Evolutionary conservation across 2,888 invertebrate genomes (phyloP).

Genomic region (Ctena decussata): DNA sequence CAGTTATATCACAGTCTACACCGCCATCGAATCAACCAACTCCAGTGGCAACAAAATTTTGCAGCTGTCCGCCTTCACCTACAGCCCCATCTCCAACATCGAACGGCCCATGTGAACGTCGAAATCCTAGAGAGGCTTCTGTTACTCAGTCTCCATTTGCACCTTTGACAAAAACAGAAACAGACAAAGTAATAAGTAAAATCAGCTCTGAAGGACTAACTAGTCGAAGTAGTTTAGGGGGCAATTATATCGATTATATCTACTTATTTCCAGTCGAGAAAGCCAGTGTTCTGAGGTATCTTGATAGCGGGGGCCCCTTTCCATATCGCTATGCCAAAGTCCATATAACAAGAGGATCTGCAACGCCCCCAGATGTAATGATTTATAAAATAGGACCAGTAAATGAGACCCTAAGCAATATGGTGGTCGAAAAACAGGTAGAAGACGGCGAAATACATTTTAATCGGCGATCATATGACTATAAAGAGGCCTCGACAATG

Average conservation of each 20-base stretch:
- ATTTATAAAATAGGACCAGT: constrained; percentile 69
- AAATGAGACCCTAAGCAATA: constrained; percentile 17
- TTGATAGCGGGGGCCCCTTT: constrained; percentile 59
- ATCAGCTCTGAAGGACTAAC: constrained; percentile 12
- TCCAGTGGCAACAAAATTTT: not conserved
- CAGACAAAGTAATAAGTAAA: constrained; percentile 17
- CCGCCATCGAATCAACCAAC: not conserved
- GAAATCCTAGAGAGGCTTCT: constrained; percentile 29
- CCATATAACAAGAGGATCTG: constrained; percentile 53
- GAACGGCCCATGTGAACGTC: not conserved
- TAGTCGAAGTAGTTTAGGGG: not conserved
- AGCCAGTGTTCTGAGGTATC: constrained; percentile 41
- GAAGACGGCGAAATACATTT: constrained; percentile 56
- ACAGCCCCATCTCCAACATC: not conserved
- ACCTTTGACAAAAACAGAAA: constrained; percentile 53
- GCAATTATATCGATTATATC: constrained; percentile 41
- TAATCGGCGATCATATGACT: constrained; percentile 62
- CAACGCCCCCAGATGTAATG: constrained; percentile 53
- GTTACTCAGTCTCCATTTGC: constrained; percentile 42
- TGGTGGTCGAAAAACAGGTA: constrained; percentile 28
- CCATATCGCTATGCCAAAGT: constrained; percentile 67
- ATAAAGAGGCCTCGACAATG: constrained; percentile 23
- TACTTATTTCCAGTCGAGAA: constrained; percentile 56
- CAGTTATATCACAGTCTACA: not conserved
- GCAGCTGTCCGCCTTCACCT: constrained; percentile 11